These are phyloP conservation scores for Plutella xylostella DNA, from an alignment of 2,888 invertebrate genomes.

Conservation along the genomic window DNA sequence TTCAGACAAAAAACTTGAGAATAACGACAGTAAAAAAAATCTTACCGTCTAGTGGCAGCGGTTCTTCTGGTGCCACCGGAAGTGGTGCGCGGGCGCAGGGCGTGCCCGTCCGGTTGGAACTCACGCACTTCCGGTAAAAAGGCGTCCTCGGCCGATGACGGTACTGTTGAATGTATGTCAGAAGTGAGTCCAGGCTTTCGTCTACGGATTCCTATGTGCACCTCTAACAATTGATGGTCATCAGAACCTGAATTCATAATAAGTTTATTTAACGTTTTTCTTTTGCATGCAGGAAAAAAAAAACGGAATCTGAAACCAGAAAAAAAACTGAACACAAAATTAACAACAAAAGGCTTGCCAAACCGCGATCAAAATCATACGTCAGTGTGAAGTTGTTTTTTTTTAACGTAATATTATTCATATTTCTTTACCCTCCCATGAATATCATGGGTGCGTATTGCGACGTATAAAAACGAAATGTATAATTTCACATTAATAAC, in stretches of 20 bases:
- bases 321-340: neutral
- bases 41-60: slow-evolving; percentile 56
- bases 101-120: slow-evolving; percentile 35
- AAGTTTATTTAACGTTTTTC: neutral
- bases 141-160: slow-evolving; percentile 53
- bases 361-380: too few relatives aligned
- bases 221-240: too few relatives aligned
- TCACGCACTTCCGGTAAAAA: slow-evolving; percentile 55
- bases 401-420: too few relatives aligned
- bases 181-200: neutral
- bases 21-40: neutral
- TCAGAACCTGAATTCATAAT: too few relatives aligned
- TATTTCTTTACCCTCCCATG: too few relatives aligned
- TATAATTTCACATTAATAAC: too few relatives aligned
- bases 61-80: slow-evolving; percentile 59
- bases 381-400: too few relatives aligned
- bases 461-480: too few relatives aligned
- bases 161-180: slow-evolving; percentile 24
- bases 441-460: too few relatives aligned
- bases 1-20: neutral
- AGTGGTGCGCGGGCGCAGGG: slow-evolving; percentile 47
- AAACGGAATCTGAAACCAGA: neutral
- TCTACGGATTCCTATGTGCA: neutral
- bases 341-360: neutral
- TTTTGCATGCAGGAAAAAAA: neutral